A percentile compares a stretch with the other conserved stretches of the same genome.
Evolutionary conservation across 2,888 invertebrate species (phyloP).

Genomic region (Helobdella robusta): DNA sequence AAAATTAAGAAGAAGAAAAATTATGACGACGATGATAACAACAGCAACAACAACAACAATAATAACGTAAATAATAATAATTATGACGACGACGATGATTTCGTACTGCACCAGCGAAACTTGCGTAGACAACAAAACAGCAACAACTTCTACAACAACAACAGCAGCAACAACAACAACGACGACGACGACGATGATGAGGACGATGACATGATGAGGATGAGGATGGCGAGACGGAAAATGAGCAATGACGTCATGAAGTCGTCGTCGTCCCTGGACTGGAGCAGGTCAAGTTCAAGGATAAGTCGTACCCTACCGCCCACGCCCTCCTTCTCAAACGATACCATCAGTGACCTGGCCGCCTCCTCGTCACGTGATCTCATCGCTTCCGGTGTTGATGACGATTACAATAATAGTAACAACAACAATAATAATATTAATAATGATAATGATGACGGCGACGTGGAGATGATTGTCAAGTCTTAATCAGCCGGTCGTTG

Average conservation of each 20-base stretch:
- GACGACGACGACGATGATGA: background rate
- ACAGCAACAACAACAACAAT: background rate
- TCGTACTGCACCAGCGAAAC: no score
- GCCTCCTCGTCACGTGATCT: background rate
- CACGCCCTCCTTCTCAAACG: slow-evolving; percentile 29
- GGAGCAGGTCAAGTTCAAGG: slow-evolving; percentile 25
- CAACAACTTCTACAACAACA: background rate
- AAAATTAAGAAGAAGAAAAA: background rate
- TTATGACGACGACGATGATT: background rate
- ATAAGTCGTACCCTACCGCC: slow-evolving; percentile 25
- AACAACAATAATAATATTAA: background rate
- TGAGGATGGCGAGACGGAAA: slow-evolving; percentile 8
- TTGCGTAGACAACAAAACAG: no score
- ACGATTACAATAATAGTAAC: background rate
- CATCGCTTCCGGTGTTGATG: background rate
- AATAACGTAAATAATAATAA: background rate
- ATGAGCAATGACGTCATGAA: background rate
- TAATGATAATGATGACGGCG: background rate
- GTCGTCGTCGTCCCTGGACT: slow-evolving; percentile 20
- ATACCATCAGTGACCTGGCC: slow-evolving; percentile 22
- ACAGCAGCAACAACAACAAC: background rate
- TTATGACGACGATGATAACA: background rate
- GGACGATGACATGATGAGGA: background rate
- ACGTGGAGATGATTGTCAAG: background rate
- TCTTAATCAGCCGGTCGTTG: no score